Evolutionary conservation across 2,888 invertebrate genomes (phyloP), one percentile per base, ranked within the genome.

Genomic region (Amorpha juglandis): DNA sequence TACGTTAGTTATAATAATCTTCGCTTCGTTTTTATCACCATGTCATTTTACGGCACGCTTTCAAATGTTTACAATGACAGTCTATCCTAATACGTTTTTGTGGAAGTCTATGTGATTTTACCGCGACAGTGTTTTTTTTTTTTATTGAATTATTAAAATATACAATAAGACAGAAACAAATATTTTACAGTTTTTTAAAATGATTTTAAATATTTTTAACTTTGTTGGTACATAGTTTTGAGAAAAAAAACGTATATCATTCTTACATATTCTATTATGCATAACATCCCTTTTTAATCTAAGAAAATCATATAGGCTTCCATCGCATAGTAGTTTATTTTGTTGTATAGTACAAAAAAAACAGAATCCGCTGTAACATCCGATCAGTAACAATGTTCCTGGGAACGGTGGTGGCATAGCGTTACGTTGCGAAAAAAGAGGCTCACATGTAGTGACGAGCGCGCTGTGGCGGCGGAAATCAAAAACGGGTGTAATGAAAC

Each of bases 41-140:
- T 81, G 84, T 88, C 88, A 82, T 81, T 70, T n/a, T 80, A 84
- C 83, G 92, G 92, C 93, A 93, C 92, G 93, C 93, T 92, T 93
- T 88, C 92, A 93, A 93, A 93, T 93, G 93, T 93, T 93, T 93
- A 93, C 93, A 92, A 92, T 92, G 79, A 76, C 65, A 69, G 63
- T 80, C 76, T 82, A 58, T 58, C 38, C 78, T 83, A 83, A 78
- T 78, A 70, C 76, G 78, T 83, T 79, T 83, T 76, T 79, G 82
- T 90, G 91, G 88, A 87, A 86, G 91, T 86, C 87, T 84, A 87
- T 85, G 80, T 85, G 88, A 88, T 78, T 72, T 68, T 63, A 64
- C 63, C 65, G 21, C 38, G 12, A 35, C 48, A 21, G 14, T 16
- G n/a, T n/a, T n/a, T n/a, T n/a, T n/a, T n/a, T n/a, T n/a, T 48